Conservation (phyloP, 2,113 vertebrate genomes). For the Lampris incognitus region DNA sequence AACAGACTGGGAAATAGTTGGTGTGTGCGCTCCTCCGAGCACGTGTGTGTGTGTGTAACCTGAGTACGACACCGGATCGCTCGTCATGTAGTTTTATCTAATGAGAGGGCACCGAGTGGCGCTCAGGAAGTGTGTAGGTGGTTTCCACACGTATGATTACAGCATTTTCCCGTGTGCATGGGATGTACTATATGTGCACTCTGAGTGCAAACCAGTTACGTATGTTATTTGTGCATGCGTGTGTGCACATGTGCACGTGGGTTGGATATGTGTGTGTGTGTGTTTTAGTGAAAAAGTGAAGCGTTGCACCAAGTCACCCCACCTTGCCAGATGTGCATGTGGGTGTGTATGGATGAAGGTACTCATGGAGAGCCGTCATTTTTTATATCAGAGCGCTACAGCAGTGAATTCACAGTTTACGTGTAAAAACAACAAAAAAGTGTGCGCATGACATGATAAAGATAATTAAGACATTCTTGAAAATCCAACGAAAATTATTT, state of each 20-base stretch:
- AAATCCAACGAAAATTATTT: slow-evolving; percentile 6
- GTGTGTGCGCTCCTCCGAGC: no score
- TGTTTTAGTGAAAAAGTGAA: neutral
- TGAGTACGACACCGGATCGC: no score
- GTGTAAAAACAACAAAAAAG: slow-evolving; percentile 2
- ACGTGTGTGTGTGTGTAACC: no score
- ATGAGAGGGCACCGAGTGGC: slow-evolving; percentile 21
- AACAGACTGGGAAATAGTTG: no score
- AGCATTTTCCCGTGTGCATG: neutral
- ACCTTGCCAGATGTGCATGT: neutral
- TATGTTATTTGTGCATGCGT: slow-evolving; percentile 5
- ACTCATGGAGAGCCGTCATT: slow-evolving; percentile 35
- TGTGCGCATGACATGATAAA: slow-evolving; percentile 3
- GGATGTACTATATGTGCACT: no score
- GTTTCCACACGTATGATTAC: slow-evolving; percentile 42
- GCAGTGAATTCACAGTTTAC: slow-evolving; percentile 16
- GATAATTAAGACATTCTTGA: slow-evolving; percentile 21
- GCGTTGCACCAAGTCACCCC: neutral
- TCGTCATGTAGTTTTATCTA: slow-evolving; percentile 30
- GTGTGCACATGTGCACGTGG: neutral
- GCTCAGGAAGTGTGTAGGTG: slow-evolving; percentile 26
- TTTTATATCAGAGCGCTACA: slow-evolving; percentile 6
- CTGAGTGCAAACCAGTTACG: neutral
- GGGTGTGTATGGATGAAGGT: neutral
- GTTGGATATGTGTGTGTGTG: slow-evolving; percentile 27